Evolutionary conservation across 2,888 invertebrate genomes (phyloP).

Genomic region (Ormyrus rosae): DNA sequence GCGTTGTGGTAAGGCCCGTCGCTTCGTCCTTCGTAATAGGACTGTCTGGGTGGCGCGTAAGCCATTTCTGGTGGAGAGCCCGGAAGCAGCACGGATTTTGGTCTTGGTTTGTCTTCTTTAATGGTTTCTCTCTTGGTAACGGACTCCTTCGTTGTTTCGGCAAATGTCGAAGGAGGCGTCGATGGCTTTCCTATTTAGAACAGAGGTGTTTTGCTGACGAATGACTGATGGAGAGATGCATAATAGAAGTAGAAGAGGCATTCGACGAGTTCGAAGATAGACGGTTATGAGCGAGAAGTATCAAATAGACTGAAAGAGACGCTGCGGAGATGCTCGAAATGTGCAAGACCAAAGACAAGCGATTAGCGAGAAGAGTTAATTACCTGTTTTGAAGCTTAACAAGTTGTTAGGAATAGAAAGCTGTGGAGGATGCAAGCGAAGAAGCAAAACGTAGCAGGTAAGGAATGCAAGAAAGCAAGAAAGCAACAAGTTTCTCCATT

Average conservation of each 20-base stretch:
- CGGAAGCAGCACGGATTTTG: slow-evolving; percentile 77
- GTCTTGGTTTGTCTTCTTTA: slow-evolving; percentile 61
- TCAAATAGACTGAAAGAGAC: slow-evolving; percentile 40
- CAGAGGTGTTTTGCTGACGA: slow-evolving; percentile 60
- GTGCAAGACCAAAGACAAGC: slow-evolving; percentile 53
- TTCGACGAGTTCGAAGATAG: slow-evolving; percentile 25
- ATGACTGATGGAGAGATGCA: slow-evolving; percentile 59
- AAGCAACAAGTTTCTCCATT: slow-evolving; percentile 30
- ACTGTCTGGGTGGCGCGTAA: slow-evolving; percentile 76
- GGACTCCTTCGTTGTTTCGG: slow-evolving; percentile 64
- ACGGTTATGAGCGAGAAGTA: slow-evolving; percentile 28
- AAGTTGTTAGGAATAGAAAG: slow-evolving; percentile 49
- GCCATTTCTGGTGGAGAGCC: slow-evolving; percentile 80
- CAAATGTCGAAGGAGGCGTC: slow-evolving; percentile 72
- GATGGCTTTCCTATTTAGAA: slow-evolving; percentile 70
- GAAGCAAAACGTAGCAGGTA: slow-evolving; percentile 62
- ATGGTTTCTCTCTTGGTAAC: slow-evolving; percentile 54
- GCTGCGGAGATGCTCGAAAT: slow-evolving; percentile 54
- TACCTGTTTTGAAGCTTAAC: slow-evolving; percentile 53
- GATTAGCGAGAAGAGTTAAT: slow-evolving; percentile 56
- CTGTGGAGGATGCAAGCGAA: slow-evolving; percentile 52
- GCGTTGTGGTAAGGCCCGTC: slow-evolving; percentile 80
- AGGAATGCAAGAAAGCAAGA: slow-evolving; percentile 52
- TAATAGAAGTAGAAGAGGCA: slow-evolving; percentile 47
- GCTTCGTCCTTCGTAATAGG: slow-evolving; percentile 79